A percentile compares a stretch with the other conserved stretches of the same genome.
Evolutionary conservation across 1,140 invertebrate genomes (phyloP).

Genomic region (Babylonia areolata): DNA sequence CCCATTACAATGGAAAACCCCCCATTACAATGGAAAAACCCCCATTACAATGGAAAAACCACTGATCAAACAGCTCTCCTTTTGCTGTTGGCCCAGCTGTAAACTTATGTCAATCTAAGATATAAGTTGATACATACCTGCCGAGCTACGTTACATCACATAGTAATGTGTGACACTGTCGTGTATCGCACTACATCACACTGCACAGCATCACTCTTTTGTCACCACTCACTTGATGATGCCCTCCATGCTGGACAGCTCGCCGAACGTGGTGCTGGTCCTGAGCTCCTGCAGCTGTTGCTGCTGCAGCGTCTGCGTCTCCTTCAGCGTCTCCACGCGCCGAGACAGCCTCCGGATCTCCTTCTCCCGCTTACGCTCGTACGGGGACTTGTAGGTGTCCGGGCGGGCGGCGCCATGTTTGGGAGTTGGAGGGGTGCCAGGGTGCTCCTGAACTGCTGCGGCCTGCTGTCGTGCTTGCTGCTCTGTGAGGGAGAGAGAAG

Average conservation of each 20-base stretch:
- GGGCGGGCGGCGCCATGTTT: background rate
- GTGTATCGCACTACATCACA: too few species aligned
- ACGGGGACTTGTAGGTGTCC: constrained; percentile 61
- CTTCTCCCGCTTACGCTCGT: constrained; percentile 64
- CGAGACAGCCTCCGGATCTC: constrained; percentile 64
- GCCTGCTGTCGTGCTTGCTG: background rate
- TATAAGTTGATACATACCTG: too few species aligned
- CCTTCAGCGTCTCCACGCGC: constrained; percentile 51
- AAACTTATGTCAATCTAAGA: too few species aligned
- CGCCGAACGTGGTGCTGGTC: constrained; percentile 31
- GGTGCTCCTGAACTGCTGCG: background rate
- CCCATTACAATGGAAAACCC: too few species aligned
- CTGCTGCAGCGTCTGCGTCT: constrained; percentile 31
- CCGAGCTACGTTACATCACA: too few species aligned
- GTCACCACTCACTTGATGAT: constrained; percentile 35
- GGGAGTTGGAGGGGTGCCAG: background rate
- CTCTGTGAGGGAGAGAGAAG: background rate
- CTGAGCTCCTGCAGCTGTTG: constrained; percentile 44
- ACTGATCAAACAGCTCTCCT: too few species aligned
- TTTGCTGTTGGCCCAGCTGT: too few species aligned
- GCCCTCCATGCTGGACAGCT: constrained; percentile 33
- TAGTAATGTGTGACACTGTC: too few species aligned
- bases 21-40: too few species aligned
- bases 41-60: too few species aligned
- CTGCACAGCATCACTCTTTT: too few species aligned